Evolutionary conservation across 35 echinoderm and acorn worm species (phyloP).

Genomic region (Hemicentrotus pulcherrimus): DNA sequence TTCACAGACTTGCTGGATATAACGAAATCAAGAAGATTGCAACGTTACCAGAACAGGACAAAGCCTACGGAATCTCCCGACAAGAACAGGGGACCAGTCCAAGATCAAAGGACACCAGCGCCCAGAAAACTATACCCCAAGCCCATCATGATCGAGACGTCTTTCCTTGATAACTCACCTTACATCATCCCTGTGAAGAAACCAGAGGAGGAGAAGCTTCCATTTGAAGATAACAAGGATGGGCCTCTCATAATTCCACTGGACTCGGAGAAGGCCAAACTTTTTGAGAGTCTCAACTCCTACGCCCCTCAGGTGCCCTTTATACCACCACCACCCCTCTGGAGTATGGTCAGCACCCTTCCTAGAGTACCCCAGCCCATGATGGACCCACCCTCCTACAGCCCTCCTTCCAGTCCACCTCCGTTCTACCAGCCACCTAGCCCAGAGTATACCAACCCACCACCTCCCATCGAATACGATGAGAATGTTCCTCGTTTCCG

Average conservation of each 20-base stretch:
- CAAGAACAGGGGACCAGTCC: not conserved
- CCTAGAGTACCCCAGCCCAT: slow-evolving; percentile 17
- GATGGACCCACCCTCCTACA: slow-evolving; percentile 20
- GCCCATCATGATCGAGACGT: slow-evolving; percentile 58
- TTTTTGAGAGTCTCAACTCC: slow-evolving; percentile 42
- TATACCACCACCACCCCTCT: slow-evolving; percentile 39
- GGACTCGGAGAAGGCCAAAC: slow-evolving; percentile 42
- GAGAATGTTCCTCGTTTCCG: slow-evolving; percentile 38
- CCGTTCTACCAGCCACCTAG: slow-evolving; percentile 30
- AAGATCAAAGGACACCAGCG: not conserved
- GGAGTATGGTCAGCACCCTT: slow-evolving; percentile 44
- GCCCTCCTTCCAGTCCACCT: slow-evolving; percentile 42
- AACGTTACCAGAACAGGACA: slow-evolving; percentile 27
- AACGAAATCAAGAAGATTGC: not conserved
- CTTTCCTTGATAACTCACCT: slow-evolving; percentile 51
- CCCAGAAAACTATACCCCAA: slow-evolving; percentile 8
- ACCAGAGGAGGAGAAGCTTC: slow-evolving; percentile 45
- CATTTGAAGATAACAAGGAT: slow-evolving; percentile 47
- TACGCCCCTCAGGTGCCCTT: slow-evolving; percentile 33
- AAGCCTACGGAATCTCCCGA: not conserved
- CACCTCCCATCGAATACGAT: not conserved
- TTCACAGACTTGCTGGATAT: slow-evolving; percentile 47
- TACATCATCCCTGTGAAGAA: slow-evolving; percentile 38
- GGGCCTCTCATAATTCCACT: slow-evolving; percentile 40
- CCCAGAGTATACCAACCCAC: not conserved